Evolutionary conservation across 2,888 invertebrate species (phyloP), one percentile per base, ranked within the genome.

Genomic region (Hipparchia sbordonii): DNA sequence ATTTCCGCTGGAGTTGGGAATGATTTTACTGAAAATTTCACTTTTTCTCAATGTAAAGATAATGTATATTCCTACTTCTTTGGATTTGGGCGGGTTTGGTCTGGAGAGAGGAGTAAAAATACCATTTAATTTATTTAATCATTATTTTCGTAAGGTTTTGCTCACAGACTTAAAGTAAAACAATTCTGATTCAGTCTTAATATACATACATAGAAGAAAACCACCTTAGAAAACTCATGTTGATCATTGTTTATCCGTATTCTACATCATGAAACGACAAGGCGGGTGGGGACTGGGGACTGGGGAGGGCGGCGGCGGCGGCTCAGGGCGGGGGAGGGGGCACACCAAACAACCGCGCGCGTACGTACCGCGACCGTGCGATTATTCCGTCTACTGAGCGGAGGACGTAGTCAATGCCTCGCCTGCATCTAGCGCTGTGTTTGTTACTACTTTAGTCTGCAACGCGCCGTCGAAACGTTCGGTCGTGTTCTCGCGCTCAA

Each of bases 301-400:
- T 39, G 39, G 39, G 39, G 54, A 70, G 39, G 73, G 74, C 70
- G 73, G 76, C 69, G 80, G 77, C 72, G 70, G 78, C 52, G 75
- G 78, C 78, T 79, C 79, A 67, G 68, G 39, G 74, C 56, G 79
- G 79, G 75, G 77, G 76, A 77, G 80, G 79, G 82, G 80, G 79
- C 80, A 79, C 80, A 79, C 79, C 79, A 78, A 78, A 78, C 77
- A 77, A 77, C 80, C 73, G 73, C 74, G 77, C 79, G 78, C 80
- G 79, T 39, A 39, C 39, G 39, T 82, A 80, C 82, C 82, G 82
- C 82, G 84, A 79, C 79, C 80, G 80, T 85, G 89, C 89, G 89
- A 89, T 90, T 91, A 89, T 90, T 89, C 90, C 88, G 91, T 92
- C 91, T 90, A 87, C 87, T 85, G 85, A 88, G 85, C 85, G 87